Evolutionary conservation across 2,888 invertebrate genomes (phyloP).

Genomic region (Lomographa bimaculata): DNA sequence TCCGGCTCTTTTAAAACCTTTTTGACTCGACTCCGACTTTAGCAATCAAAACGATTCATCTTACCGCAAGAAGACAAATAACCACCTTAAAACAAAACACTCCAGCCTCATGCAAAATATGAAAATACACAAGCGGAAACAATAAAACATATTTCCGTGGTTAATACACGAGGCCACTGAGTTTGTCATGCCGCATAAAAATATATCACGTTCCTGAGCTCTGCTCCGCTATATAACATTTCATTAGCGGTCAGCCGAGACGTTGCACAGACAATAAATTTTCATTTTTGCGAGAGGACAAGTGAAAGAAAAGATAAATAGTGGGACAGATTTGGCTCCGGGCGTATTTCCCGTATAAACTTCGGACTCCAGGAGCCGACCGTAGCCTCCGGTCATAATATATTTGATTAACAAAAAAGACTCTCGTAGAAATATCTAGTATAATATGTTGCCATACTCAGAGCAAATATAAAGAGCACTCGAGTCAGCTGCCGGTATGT

Average conservation of each 20-base stretch:
- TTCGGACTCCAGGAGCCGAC: slow-evolving; percentile 38
- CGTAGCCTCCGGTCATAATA: slow-evolving; percentile 40
- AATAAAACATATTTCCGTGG: slow-evolving; percentile 33
- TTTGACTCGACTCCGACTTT: too few species aligned
- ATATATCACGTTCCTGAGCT: slow-evolving; percentile 45
- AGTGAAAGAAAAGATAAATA: slow-evolving; percentile 77
- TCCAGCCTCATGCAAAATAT: slow-evolving; percentile 25
- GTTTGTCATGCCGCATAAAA: slow-evolving; percentile 46
- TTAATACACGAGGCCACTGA: slow-evolving; percentile 32
- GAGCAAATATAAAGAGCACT: too few species aligned
- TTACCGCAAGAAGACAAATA: slow-evolving; percentile 20
- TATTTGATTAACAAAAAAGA: slow-evolving; percentile 57
- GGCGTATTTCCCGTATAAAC: slow-evolving; percentile 50
- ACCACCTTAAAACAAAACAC: slow-evolving; percentile 20
- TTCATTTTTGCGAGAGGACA: slow-evolving; percentile 74
- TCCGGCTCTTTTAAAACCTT: too few species aligned
- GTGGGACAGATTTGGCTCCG: slow-evolving; percentile 38
- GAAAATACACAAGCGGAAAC: slow-evolving; percentile 27
- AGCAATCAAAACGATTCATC: too few species aligned
- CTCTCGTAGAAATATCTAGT: slow-evolving; percentile 34
- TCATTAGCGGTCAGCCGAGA: slow-evolving; percentile 70
- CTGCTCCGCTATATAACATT: slow-evolving; percentile 63
- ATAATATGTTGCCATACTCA: too few species aligned
- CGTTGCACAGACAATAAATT: slow-evolving; percentile 71
- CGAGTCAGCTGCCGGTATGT: too few species aligned